These are phyloP conservation scores for Rhadinocentrus ornatus DNA, from an alignment of 2,797 vertebrate species.

Conservation along the genomic window DNA sequence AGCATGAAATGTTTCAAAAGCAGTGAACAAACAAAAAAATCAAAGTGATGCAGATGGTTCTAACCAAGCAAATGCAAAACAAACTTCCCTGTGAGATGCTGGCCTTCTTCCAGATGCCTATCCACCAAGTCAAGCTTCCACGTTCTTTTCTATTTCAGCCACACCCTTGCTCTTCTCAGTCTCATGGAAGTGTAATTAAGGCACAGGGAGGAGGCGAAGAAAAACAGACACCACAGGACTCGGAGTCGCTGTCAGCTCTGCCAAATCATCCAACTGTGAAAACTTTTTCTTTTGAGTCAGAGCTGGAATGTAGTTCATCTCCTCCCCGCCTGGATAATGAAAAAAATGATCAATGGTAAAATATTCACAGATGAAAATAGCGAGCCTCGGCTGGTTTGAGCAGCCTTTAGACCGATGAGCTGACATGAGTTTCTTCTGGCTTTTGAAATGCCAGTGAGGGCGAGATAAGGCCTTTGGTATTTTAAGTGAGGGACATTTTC, in stretches of 20 bases:
- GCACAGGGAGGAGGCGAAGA: conserved; percentile 39
- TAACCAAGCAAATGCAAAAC: conserved; percentile 6
- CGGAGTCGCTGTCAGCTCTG: conserved; percentile 50
- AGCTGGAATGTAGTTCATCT: conserved; percentile 33
- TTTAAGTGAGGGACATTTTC: conserved; percentile 37
- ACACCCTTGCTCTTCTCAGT: conserved; percentile 62
- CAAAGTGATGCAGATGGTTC: conserved; percentile 10
- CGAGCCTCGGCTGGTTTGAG: conserved; percentile 39
- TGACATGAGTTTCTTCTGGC: conserved; percentile 23
- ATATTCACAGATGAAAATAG: conserved; percentile 52
- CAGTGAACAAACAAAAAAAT: conserved; percentile 9
- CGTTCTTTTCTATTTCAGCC: conserved; percentile 46
- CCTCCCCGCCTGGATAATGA: conserved; percentile 46
- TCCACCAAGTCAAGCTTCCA: conserved; percentile 27
- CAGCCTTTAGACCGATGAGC: background rate
- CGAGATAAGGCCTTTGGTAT: conserved; percentile 44
- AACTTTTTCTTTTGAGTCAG: conserved; percentile 68
- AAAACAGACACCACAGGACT: conserved; percentile 51
- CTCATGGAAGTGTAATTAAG: conserved; percentile 68
- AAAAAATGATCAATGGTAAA: conserved; percentile 54
- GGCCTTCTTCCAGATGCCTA: background rate
- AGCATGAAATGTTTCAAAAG: conserved; percentile 20
- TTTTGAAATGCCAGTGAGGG: conserved; percentile 34
- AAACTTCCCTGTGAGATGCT: conserved; percentile 3
- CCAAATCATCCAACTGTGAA: conserved; percentile 68